Conservation (phyloP, 2,797 vertebrate genomes). For the Strix occidentalis region DNA sequence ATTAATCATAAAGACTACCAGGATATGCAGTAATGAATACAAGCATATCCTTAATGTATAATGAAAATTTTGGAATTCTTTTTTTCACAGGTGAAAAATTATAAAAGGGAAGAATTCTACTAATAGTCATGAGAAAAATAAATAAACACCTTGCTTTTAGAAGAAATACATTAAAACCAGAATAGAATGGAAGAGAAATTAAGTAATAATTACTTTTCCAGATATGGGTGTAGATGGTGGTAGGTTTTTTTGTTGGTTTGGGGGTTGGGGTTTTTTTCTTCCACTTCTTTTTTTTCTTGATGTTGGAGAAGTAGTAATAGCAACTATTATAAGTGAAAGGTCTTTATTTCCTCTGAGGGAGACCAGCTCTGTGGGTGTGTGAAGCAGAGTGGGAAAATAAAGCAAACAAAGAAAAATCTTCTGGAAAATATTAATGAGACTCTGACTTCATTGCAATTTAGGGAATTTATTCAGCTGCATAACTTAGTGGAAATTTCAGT, state of each 20-base stretch:
- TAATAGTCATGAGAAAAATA: background rate
- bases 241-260: background rate
- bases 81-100: background rate
- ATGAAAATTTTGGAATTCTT: background rate
- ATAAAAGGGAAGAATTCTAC: background rate
- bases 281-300: background rate
- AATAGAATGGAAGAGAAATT: background rate
- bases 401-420: background rate
- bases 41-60: background rate
- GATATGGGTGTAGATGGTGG: background rate
- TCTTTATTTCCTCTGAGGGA: background rate
- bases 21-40: background rate
- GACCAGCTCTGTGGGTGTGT: background rate
- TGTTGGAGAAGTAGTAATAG: background rate
- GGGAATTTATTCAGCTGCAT: background rate
- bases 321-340: background rate
- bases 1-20: background rate
- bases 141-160: background rate
- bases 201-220: background rate
- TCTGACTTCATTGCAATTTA: background rate
- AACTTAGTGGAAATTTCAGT: background rate
- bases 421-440: background rate
- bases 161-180: background rate
- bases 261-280: rapidly evolving
- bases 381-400: background rate